Evolutionary conservation across 2,113 vertebrate species (phyloP).

Genomic region (Bos indicus): DNA sequence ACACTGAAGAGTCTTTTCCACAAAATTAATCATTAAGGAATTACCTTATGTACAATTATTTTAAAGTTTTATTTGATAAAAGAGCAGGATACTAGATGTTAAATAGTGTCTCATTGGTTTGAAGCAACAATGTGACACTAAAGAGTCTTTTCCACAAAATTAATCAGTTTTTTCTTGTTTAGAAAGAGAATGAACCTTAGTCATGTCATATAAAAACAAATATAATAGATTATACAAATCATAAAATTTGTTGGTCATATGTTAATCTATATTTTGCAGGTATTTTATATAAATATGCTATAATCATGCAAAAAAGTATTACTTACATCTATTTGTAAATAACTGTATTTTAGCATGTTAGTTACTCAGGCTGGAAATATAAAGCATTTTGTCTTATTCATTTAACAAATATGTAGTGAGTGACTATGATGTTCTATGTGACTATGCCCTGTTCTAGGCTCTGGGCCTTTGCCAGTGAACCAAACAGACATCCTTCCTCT

Average conservation of each 20-base stretch:
- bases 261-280: background rate
- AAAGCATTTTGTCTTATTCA: background rate
- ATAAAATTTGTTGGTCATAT: background rate
- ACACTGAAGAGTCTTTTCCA: background rate
- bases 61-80: conserved; percentile 5
- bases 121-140: background rate
- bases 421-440: background rate
- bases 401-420: background rate
- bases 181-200: background rate
- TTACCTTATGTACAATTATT: background rate
- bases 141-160: background rate
- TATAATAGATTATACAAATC: background rate
- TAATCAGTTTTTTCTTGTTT: background rate
- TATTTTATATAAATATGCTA: background rate
- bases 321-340: background rate
- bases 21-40: background rate
- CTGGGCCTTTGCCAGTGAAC: background rate
- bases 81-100: background rate
- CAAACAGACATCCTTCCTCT: background rate
- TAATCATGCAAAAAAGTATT: background rate
- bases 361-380: background rate
- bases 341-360: background rate
- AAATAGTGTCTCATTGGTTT: background rate
- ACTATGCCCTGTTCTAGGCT: background rate
- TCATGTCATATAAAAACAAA: background rate